A percentile compares a stretch with the other conserved stretches of the same genome.
Conservation (phyloP, 1,140 invertebrate genomes). For the Diachasmimorpha longicaudata region DNA sequence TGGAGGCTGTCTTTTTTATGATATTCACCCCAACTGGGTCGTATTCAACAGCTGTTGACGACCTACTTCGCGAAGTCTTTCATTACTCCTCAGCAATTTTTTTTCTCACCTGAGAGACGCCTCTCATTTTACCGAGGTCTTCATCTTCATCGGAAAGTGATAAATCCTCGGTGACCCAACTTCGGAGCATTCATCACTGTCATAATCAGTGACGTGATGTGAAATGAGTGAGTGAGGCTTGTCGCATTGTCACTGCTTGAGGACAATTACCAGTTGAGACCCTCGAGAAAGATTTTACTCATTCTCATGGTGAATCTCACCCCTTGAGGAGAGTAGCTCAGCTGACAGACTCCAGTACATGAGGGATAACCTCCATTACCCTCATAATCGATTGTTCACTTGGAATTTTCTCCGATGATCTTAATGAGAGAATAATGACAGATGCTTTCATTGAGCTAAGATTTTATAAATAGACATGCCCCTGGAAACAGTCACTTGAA, state of each 20-base stretch:
- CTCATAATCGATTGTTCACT: neutral
- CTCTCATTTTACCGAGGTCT: slow-evolving; percentile 1
- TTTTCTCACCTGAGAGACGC: neutral
- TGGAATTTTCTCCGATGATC: neutral
- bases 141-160: slow-evolving; percentile 36
- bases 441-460: neutral
- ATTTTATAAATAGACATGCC: slow-evolving; percentile 4
- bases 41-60: neutral
- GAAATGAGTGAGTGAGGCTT: neutral
- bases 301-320: neutral
- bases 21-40: neutral
- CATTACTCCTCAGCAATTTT: neutral
- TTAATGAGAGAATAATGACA: neutral
- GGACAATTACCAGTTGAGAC: slow-evolving; percentile 43
- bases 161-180: slow-evolving; percentile 34
- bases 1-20: neutral
- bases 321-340: neutral
- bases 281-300: slow-evolving; percentile 9
- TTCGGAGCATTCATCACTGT: slow-evolving; percentile 47
- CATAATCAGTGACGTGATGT: slow-evolving; percentile 33
- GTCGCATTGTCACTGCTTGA: neutral
- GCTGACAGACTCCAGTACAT: neutral
- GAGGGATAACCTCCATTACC: neutral
- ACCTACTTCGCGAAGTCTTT: neutral
- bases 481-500: neutral